phyloP scores from a whole-genome alignment of 2,888 invertebrate species.

The Parapristionchus giblindavisi region DNA sequence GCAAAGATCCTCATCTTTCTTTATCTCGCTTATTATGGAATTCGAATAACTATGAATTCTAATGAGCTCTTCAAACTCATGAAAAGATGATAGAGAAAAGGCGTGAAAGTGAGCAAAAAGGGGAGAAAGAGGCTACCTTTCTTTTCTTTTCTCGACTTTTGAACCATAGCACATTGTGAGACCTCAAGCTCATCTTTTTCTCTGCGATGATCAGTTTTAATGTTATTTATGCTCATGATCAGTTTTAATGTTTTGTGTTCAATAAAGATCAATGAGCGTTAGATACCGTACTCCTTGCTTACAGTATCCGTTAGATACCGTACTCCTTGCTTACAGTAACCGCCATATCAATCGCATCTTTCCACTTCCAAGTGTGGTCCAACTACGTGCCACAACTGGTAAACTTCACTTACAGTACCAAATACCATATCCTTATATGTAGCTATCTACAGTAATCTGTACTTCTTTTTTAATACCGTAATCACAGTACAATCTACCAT shows the following conservation, averaged over 20 bases:
- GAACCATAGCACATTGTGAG: too few relatives aligned
- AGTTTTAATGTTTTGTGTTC: too few relatives aligned
- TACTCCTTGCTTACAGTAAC: conserved; percentile 45
- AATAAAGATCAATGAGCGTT: neutral
- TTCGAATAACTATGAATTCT: too few relatives aligned
- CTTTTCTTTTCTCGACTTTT: too few relatives aligned
- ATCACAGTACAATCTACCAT: neutral
- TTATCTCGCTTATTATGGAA: too few relatives aligned
- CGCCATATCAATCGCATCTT: conserved; percentile 49
- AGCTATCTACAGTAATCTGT: neutral
- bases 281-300: neutral
- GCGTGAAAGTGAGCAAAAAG: too few relatives aligned
- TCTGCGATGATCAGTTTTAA: too few relatives aligned
- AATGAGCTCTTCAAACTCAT: too few relatives aligned
- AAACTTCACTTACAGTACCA: neutral
- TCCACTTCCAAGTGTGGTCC: conserved; percentile 42
- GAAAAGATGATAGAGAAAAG: too few relatives aligned
- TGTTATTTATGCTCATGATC: too few relatives aligned
- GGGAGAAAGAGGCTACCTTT: too few relatives aligned
- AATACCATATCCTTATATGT: neutral
- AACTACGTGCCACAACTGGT: neutral
- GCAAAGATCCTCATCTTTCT: too few relatives aligned
- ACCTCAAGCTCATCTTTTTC: neutral
- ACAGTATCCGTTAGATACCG: neutral
- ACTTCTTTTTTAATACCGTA: neutral